Evolutionary conservation across 2,113 vertebrate genomes (phyloP).

Genomic region (Phoxinus phoxinus): DNA sequence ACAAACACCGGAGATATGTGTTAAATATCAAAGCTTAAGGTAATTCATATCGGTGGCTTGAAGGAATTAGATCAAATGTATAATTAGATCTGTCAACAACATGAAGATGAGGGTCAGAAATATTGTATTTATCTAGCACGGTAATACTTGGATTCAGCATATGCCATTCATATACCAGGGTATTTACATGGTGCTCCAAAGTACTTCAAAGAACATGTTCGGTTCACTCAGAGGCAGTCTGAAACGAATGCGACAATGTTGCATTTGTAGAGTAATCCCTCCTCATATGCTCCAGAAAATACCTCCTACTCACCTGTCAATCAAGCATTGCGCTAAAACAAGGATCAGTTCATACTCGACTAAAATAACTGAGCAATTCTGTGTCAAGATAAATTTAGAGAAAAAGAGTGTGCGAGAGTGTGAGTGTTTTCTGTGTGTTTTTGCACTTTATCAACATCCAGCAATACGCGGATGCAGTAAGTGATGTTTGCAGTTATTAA

Average conservation of each 20-base stretch:
- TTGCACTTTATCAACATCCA: background rate
- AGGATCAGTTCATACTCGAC: background rate
- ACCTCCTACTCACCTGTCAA: slow-evolving; percentile 2
- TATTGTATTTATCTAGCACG: background rate
- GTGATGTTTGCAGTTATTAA: background rate
- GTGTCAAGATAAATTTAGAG: background rate
- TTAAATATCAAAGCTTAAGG: slow-evolving; percentile 27
- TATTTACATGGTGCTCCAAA: background rate
- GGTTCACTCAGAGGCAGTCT: background rate
- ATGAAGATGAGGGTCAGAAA: background rate
- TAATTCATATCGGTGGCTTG: slow-evolving; percentile 12
- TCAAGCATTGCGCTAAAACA: background rate
- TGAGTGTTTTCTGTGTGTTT: background rate
- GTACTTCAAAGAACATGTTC: background rate
- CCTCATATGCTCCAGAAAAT: background rate
- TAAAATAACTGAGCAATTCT: background rate
- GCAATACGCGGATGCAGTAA: background rate
- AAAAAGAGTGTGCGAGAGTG: background rate
- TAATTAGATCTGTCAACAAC: slow-evolving; percentile 18
- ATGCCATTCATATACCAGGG: background rate
- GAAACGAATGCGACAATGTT: background rate
- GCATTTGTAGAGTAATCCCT: background rate
- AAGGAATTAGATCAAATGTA: slow-evolving; percentile 26
- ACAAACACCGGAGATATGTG: background rate
- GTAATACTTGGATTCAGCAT: background rate